Base-by-base conservation (phyloP, 2,797 vertebrate species). In the Nasua narica region DNA sequence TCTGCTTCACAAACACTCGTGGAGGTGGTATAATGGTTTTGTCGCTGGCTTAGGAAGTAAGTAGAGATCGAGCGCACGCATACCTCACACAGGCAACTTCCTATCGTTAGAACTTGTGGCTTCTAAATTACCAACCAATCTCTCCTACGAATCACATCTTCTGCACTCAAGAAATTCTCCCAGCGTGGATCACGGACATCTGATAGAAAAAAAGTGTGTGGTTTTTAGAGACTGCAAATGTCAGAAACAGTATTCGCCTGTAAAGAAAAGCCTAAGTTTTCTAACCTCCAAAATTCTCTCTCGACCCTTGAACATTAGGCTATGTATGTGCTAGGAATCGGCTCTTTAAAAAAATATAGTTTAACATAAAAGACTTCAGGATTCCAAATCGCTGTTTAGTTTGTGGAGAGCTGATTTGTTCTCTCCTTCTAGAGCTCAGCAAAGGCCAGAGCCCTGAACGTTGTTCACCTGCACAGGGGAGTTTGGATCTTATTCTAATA, bases 161-260 rank as follows among this genome's bases (percentile, higher is more conserved):
- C 27, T 48, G 62, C 60, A 65, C 58, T 62, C 87, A 97, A 94
- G 52, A 56, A 86, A 92, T 65, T 58, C 18, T 84, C 35, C 43
- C 89, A 87, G 77, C 29, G 52, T 60, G 46, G 3, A 60, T 60
- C 69, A 35, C 15, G 6, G 35, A 6, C 9, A 81, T 8, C 70
- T 72, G 52, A 90, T 90, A 81, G 46, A 43, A 74, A 83, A 85
- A 27, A 2, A 27, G 35, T 19, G 5, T 46, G 8, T 67, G 76
- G 4, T 56, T 87, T 96, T 94, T n/a, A 97, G 58, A 95, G 15
- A 88, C 58, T 40, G 32, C 13, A 79, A 76, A 88, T 78, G 52
- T 94, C 77, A 96, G 48, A 86, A 88, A 90, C 58, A 88, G 32
- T 29, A 69, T 87, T 87, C 72, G 14, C 48, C n/a, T 54, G 7